Evolutionary conservation across 2,888 invertebrate genomes (phyloP), one percentile per base, ranked within the genome.

Genomic region (Tiliacea citrago): DNA sequence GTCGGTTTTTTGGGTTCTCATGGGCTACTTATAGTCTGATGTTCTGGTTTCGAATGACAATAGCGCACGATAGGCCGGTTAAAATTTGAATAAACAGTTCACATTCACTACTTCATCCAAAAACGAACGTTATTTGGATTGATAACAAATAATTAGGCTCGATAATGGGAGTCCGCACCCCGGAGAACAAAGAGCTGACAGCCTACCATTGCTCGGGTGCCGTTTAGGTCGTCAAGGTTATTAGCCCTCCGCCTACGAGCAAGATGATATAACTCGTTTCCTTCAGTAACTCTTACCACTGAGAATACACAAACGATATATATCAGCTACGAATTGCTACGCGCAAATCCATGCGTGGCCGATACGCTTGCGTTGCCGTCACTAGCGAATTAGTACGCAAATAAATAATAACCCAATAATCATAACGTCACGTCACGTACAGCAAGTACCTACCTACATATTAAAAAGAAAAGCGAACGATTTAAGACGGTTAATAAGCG

Each of bases 241-340:
- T 78, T 81, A 82, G 82, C 79, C 81, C 81, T 79, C 70, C 47
- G 70, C 83, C 82, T 74, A 68, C 81, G 68, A 79, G 51, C 61
- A n/a, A 65, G 75, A 82, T 82, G 79, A 81, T 82, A 79, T 82
- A 81, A 82, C 83, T 82, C 70, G 81, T 82, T 81, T 74, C 70
- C 83, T 74, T 82, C 81, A 74, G 75, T 74, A 58, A 82, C 55
- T 67, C 69, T 78, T 73, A 74, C 82, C 67, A 47, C 62, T 68
- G 51, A 63, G 82, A 82, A 77, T 58, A 66, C 73, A 66, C 66
- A 73, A 70, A 69, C 81, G 67, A 70, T 55, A 69, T 69, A 39
- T 65, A 82, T 69, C 82, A 55, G 82, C 83, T 81, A 82, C 75
- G 81, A 78, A 75, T 82, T 82, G 83, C 83, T 81, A 82, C 81